Evolutionary conservation across 2,888 invertebrate genomes (phyloP).

Genomic region (Osmoderma eremita): DNA sequence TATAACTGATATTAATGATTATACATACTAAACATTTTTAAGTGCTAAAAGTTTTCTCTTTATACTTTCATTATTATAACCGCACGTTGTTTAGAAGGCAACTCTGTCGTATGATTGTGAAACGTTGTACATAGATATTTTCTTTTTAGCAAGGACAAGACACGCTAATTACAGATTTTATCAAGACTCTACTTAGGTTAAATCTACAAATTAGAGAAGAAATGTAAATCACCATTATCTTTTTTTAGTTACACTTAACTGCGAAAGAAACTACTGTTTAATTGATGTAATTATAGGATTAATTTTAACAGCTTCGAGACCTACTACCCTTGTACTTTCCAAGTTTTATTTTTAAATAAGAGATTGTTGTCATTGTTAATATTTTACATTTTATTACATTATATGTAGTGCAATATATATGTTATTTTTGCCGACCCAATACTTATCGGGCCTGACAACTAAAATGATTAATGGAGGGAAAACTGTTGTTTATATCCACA

Average conservation of each 20-base stretch:
- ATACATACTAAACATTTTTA: conserved; percentile 46
- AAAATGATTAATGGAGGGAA: conserved; percentile 29
- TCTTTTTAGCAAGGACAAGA: conserved; percentile 28
- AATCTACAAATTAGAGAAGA: conserved; percentile 5
- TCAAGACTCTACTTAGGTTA: conserved; percentile 22
- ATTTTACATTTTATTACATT: conserved; percentile 43
- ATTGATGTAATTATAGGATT: conserved; percentile 7
- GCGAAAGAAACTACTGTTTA: conserved; percentile 1
- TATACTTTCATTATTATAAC: conserved; percentile 39
- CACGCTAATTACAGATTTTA: conserved; percentile 26
- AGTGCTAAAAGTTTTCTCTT: conserved; percentile 39
- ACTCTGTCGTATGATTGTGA: conserved; percentile 22
- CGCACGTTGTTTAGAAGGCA: conserved; percentile 37
- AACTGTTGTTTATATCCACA: conserved; percentile 35
- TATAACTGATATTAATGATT: conserved; percentile 48
- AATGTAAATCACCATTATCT: neutral
- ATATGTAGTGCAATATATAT: conserved; percentile 41
- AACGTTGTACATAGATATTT: conserved; percentile 20
- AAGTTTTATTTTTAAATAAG: conserved; percentile 19
- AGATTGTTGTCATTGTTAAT: conserved; percentile 41
- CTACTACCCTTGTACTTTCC: conserved; percentile 18
- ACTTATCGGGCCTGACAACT: conserved; percentile 31
- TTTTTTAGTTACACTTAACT: neutral
- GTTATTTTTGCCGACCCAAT: conserved; percentile 38
- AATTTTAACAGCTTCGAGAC: conserved; percentile 9